Evolutionary conservation across 2,888 invertebrate species (phyloP).

Genomic region (Drosophila eohydei): DNA sequence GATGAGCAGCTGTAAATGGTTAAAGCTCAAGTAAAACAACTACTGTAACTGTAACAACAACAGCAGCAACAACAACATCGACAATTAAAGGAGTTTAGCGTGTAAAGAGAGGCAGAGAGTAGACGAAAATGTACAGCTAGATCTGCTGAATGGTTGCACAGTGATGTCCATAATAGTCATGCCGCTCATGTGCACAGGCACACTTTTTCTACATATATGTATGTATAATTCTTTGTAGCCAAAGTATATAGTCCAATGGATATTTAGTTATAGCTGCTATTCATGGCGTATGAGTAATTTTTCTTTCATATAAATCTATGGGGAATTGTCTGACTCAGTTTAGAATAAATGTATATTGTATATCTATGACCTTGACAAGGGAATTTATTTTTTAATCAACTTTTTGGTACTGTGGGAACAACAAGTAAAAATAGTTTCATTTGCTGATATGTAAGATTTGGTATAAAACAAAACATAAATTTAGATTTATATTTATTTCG

Average conservation of each 20-base stretch:
- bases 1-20: conserved; percentile 28
- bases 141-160: neutral
- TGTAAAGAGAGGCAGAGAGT: neutral
- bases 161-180: neutral
- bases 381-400: conserved; percentile 20
- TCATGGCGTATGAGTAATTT: conserved; percentile 32
- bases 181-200: neutral
- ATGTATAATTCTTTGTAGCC: neutral
- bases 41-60: conserved; percentile 4
- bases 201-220: neutral
- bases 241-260: conserved; percentile 1
- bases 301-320: conserved; percentile 12
- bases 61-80: conserved; percentile 16
- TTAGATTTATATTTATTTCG: conserved; percentile 5
- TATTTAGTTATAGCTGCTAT: conserved; percentile 25
- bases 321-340: conserved; percentile 22
- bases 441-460: neutral
- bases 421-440: neutral
- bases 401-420: neutral
- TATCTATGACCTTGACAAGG: conserved; percentile 16
- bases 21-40: neutral
- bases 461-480: neutral
- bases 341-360: neutral
- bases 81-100: conserved; percentile 9
- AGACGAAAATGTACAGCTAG: conserved; percentile 1